Conservation (phyloP, 1,140 invertebrate genomes). For the Heliconius eleuchia region DNA sequence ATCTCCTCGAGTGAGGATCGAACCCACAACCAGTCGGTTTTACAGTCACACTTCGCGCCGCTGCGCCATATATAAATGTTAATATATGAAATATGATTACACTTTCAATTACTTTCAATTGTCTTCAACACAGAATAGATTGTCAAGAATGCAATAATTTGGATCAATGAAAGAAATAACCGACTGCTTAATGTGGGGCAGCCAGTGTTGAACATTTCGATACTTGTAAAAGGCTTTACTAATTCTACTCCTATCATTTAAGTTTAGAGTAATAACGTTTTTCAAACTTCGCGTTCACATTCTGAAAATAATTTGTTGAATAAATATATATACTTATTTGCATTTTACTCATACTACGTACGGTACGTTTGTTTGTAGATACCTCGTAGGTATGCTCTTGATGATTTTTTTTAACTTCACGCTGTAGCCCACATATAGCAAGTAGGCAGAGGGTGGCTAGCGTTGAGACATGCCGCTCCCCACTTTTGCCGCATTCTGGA, state of each 20-base stretch:
- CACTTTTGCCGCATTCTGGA: too few species aligned
- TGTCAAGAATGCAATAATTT: background rate
- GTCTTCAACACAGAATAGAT: slow-evolving; percentile 1
- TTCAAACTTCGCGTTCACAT: background rate
- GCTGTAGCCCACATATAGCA: too few species aligned
- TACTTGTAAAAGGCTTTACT: background rate
- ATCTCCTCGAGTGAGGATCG: too few species aligned
- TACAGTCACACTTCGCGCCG: too few species aligned
- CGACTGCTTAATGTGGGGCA: background rate
- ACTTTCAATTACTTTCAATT: slow-evolving; percentile 9
- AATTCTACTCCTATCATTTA: background rate
- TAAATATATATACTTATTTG: background rate
- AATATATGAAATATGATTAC: background rate
- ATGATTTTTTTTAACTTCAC: too few species aligned
- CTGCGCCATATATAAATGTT: background rate
- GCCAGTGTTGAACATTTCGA: background rate
- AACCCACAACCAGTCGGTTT: too few species aligned
- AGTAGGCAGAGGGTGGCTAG: too few species aligned
- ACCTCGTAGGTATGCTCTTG: background rate
- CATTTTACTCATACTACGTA: too few species aligned
- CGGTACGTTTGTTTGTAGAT: too few species aligned
- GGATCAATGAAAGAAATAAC: background rate
- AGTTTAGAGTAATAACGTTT: background rate
- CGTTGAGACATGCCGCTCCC: too few species aligned
- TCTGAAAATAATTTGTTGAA: too few species aligned